phyloP scores from a whole-genome alignment of 2,797 vertebrate genomes.

The Lepus oiostolus region DNA sequence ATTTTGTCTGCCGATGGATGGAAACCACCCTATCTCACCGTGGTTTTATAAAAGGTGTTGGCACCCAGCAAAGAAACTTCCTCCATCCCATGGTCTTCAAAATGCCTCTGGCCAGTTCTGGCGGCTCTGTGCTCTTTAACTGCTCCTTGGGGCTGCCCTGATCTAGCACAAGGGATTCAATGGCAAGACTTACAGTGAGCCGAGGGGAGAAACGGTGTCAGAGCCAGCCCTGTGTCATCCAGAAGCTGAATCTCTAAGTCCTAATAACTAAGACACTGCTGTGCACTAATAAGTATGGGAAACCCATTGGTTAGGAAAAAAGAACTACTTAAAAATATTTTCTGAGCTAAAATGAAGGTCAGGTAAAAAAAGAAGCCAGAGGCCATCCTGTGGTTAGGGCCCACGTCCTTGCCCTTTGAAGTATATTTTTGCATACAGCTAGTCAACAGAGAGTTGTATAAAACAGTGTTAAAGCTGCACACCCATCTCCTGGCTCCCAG shows the following conservation, averaged over 20 bases:
- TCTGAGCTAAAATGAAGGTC: neutral
- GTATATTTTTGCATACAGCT: neutral
- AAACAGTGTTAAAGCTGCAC: neutral
- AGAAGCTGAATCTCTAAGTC: neutral
- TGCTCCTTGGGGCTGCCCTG: neutral
- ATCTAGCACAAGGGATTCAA: neutral
- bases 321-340: neutral
- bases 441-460: neutral
- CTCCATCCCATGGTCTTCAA: neutral
- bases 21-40: neutral
- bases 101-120: neutral
- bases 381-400: neutral
- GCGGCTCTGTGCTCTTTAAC: neutral
- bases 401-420: constrained; percentile 11
- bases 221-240: neutral
- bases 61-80: neutral
- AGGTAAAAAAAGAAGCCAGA: constrained; percentile 50
- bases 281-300: neutral
- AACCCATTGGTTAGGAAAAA: constrained; percentile 1
- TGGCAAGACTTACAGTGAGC: neutral
- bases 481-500: neutral
- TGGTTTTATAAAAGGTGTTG: neutral
- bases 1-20: neutral
- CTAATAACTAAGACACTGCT: neutral
- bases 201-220: constrained; percentile 10